These are phyloP conservation scores for Amphiprion clarkii DNA, from an alignment of 2,797 vertebrate genomes.

Conservation along the genomic window DNA sequence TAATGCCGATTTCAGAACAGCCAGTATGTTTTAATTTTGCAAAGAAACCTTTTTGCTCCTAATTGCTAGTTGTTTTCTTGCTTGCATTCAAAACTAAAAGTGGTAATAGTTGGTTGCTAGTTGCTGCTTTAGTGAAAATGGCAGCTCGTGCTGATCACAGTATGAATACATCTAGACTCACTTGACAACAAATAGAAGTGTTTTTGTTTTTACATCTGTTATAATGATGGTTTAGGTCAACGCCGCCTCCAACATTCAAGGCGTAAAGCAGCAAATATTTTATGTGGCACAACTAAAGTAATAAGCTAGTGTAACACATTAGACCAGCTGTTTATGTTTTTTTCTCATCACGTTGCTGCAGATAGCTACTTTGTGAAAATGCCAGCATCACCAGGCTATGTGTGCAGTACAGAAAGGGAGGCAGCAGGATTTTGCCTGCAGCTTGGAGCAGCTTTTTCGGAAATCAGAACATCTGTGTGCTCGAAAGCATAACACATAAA, in stretches of 20 bases:
- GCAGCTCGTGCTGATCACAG: background rate
- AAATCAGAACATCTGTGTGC: conserved; percentile 43
- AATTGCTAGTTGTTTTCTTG: background rate
- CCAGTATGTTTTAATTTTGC: background rate
- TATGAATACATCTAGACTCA: background rate
- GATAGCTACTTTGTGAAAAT: conserved; percentile 1
- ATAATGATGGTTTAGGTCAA: background rate
- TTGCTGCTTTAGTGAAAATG: too few relatives aligned
- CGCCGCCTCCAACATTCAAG: background rate
- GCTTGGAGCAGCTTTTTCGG: conserved; percentile 12
- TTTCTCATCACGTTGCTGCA: background rate
- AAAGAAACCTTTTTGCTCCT: background rate
- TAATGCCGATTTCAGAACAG: background rate
- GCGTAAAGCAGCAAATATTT: background rate
- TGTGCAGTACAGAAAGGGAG: background rate
- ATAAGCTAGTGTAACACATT: background rate
- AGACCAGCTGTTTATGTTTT: background rate
- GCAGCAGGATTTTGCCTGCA: conserved; percentile 28
- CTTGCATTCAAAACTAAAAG: too few relatives aligned
- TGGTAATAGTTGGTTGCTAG: too few relatives aligned
- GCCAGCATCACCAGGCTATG: conserved; percentile 9
- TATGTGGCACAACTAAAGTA: background rate
- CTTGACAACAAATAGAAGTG: background rate
- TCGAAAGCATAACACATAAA: conserved; percentile 27
- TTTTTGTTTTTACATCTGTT: background rate